Base-by-base conservation (phyloP, 2,113 vertebrate species). In the Mugil cephalus region DNA sequence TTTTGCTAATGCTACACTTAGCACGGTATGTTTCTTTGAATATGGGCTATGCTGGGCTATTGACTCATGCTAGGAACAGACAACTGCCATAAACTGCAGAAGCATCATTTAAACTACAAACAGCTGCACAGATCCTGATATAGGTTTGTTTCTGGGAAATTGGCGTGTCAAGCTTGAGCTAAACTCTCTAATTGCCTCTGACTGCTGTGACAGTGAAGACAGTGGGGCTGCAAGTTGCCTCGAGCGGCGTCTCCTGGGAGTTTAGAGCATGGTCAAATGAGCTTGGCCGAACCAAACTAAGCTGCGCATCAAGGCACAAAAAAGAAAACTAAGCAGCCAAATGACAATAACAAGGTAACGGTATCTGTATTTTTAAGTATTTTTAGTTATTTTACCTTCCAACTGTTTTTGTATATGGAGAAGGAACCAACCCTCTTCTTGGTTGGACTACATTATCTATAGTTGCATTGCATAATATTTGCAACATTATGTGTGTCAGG, bases 11-110 rank as follows among this genome's bases (percentile, higher is more conserved):
- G 48, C 21, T 43, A 76, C 75, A 59, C 60, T 79, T 82, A 47
- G 68, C 75, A 74, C 71, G 54, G 24, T 69, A 56, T 3, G 11
- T 59, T 67, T 74, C 45, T 79, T 12, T 73, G 65, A 53, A 63
- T 12, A 34, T 55, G 62, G 69, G 60, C 43, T 75, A 63, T 54
- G 58, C 46, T 48, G n/a, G n/a, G 46, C 70, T 30, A 50, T 24
- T 68, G 63, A 80, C 69, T 75, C 53, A 13, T 67, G 45, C 59
- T 56, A 15, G 73, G 73, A 40, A 58, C 34, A 34, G 17, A 45
- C 15, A 19, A 62, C 8, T 52, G 19, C n/a, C 35, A n/a, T 19
- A 65, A 58, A 65, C 55, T 58, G 75, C 50, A 78, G 69, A 64
- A 14, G 13, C 50, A 24, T 84, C 34, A 21, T 74, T 42, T 71